Evolutionary conservation across 2,797 vertebrate genomes (phyloP).

Genomic region (Nannoperca obscura): DNA sequence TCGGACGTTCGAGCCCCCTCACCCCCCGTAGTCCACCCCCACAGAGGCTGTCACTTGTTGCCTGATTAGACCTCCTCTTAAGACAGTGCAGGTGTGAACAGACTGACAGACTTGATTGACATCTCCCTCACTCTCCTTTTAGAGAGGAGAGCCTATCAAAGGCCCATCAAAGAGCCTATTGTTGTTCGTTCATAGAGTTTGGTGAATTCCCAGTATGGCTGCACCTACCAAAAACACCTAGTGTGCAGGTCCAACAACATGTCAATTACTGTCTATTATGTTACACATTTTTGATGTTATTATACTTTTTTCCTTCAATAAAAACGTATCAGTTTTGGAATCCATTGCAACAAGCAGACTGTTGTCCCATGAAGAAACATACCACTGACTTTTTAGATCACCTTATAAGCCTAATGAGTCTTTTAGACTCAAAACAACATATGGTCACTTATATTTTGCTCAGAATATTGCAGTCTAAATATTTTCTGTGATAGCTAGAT

Average conservation of each 20-base stretch:
- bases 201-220: background rate
- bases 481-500: conserved; percentile 13
- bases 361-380: background rate
- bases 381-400: background rate
- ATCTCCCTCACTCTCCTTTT: background rate
- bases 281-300: no score
- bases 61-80: background rate
- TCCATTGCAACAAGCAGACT: background rate
- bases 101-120: background rate
- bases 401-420: background rate
- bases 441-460: conserved; percentile 22
- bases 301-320: background rate
- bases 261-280: background rate
- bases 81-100: background rate
- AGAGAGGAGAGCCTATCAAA: no score
- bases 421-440: background rate
- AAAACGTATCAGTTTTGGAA: background rate
- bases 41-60: background rate
- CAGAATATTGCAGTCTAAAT: conserved; percentile 23
- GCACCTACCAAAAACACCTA: background rate
- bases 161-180: background rate
- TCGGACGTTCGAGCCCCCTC: background rate
- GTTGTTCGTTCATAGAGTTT: background rate
- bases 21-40: background rate
- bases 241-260: background rate